Evolutionary conservation across 2,113 vertebrate species (phyloP), one percentile per base, ranked within the genome.

Genomic region (Amphiprion percula): DNA sequence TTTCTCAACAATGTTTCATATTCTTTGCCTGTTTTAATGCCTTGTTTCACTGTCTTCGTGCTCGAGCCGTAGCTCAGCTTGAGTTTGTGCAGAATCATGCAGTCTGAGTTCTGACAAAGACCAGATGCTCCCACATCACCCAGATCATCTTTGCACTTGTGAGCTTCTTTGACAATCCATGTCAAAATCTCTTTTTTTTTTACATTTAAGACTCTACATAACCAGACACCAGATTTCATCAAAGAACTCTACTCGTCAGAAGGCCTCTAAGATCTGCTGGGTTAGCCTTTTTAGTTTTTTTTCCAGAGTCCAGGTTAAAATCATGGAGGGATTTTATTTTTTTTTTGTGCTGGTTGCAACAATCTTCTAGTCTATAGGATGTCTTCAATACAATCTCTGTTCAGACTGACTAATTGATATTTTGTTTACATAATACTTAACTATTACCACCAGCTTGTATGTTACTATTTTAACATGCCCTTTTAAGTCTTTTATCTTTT

Each of bases 61-160:
- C 23, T 50, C 5, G 1, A 47, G 39, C 44, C 41, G 53, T 19
- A 49, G 50, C 28, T 71, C 21, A n/a, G 19, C n/a, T 5, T 19
- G 2, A 1, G n/a, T 47, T 8, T 55, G 10, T 47, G 60, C 49
- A 63, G 71, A 37, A 33, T 54, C 1, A 5, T 19, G 17, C 49
- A 8, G 49, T 19, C 49, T 19, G 49, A 8, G 8, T 50, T 6
- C 50, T 55, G 68, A 61, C 69, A 61, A 64, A 6, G 17, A 74
- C 50, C 71, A 74, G 61, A 54, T 53, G 69, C 33, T 62, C 59
- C 19, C 66, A 55, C 59, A 63, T 70, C 66, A 61, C 19, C 61
- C 19, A 37, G 10, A 49, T 65, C 67, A 11, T 41, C 59, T 70
- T 12, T 63, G 46, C 14, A 21, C 53, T 10, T 39, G 24, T 70